Evolutionary conservation across 2,888 invertebrate genomes (phyloP), one percentile per base, ranked within the genome.

Genomic region (Acleris laterana): DNA sequence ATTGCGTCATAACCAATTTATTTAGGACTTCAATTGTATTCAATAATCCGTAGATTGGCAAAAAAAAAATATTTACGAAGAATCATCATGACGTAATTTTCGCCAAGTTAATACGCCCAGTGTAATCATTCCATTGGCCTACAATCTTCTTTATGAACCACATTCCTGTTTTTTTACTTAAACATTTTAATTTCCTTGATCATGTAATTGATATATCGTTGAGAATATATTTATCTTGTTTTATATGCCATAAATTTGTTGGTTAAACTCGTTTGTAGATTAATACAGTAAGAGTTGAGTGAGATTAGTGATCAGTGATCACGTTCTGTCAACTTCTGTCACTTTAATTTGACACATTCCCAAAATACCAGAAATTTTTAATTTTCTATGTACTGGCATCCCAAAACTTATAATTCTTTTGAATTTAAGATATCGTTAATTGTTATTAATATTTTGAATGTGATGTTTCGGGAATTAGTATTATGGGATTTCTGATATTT

Each of bases 81-180:
- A 38, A 38, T 4, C 38, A 38, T 38, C 13, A 38, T 13, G 38
- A 38, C 38, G 38, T 38, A 38, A 61, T 62, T 52, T 53, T 48
- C 44, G 28, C 56, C 16, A 16, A 42, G 9, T 59, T 38, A 19
- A 11, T 55, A 44, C 63, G 60, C 72, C 46, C 77, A 78, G 79
- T 82, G 76, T 76, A 74, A 73, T 75, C 80, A 81, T 82, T 82
- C 82, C 80, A 13, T 25, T 13, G 32, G 38, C 52, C 32, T 67
- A 49, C 46, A 46, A n/a, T 60, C 16, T 9, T 63, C 55, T 62
- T 49, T 53, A 68, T 20, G 42, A 58, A 53, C 50, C 69, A 57
- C 80, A 82, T 82, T 82, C 80, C 79, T 72, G 73, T 11, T 70
- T 57, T 56, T 70, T 62, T 51, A 55, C 59, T 61, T 59, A 38